Evolutionary conservation across 2,113 vertebrate genomes (phyloP), one percentile per base, ranked within the genome.

Genomic region (Neogobius melanostomus): DNA sequence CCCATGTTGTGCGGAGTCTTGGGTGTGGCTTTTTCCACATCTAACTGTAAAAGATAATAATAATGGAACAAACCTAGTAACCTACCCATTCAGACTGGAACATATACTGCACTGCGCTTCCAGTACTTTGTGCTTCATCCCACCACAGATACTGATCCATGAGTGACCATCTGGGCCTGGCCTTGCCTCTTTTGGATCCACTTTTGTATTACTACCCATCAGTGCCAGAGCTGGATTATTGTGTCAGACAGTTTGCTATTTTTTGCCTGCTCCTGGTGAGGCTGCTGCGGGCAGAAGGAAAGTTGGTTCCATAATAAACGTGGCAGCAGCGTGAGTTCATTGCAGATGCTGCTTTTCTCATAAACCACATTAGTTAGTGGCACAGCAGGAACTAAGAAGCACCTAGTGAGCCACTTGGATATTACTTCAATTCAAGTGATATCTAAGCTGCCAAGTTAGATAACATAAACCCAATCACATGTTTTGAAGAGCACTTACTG

Each of bases 81-180:
- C 80, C 71, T 89, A 88, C 88, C 87, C 89, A 87, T 88, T 85
- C 52, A 54, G 84, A 70, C 85, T 83, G 88, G 79, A 77, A 73
- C 86, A 4, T 49, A 21, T 49, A 21, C 71, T 68, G 72, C 15
- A 61, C 51, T 44, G 72, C 71, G n/a, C 66, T 80, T 79, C 72
- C 71, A 54, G 57, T 71, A 52, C 76, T 76, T 57, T 71, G 36
- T 68, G n/a, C 71, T 74, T 76, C 61, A 84, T 74, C 83, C 82
- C 81, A 79, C 69, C 65, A 62, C 74, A 81, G 80, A 84, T 90
- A 87, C 85, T 64, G 73, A 90, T 88, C 73, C 80, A 82, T 76
- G 54, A 50, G 45, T 51, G 28, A 46, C 69, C 67, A 45, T 74
- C 78, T 59, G 62, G 21, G 48, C 82, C 72, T 69, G 63, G 64